phyloP scores from a whole-genome alignment of 2,113 vertebrate species.

The Muscicapa adusta region DNA sequence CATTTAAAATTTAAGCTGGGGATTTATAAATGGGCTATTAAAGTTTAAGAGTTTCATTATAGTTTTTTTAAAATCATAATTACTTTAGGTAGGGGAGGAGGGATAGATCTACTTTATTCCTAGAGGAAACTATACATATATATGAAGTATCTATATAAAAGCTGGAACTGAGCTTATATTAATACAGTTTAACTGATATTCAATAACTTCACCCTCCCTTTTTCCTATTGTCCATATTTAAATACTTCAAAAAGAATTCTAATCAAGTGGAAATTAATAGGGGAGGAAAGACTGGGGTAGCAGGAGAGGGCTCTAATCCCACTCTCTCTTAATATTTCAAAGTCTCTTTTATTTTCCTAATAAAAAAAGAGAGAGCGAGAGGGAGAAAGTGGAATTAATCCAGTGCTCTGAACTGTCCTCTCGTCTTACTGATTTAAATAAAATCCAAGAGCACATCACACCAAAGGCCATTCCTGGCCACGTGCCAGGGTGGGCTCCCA shows the following conservation, averaged over 20 bases:
- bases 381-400: slow-evolving; percentile 93
- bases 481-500: slow-evolving; percentile 78
- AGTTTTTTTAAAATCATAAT: slow-evolving; percentile 75
- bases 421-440: slow-evolving; percentile 93
- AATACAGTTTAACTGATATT: slow-evolving; percentile 99
- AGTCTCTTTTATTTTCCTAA: slow-evolving; percentile 99
- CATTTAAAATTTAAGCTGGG: slow-evolving; percentile 75
- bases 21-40: slow-evolving; percentile 81
- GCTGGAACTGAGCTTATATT: slow-evolving; percentile 88
- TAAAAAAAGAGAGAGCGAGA: slow-evolving; percentile 80
- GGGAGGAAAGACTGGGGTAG: slow-evolving; percentile 90
- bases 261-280: slow-evolving; percentile 99
- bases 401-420: slow-evolving; percentile 95
- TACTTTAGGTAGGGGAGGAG: slow-evolving; percentile 77
- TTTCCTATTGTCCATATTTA: slow-evolving; percentile 97
- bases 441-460: slow-evolving; percentile 88
- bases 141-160: slow-evolving; percentile 82
- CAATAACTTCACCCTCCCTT: slow-evolving; percentile 97
- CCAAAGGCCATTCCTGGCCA: slow-evolving; percentile 81
- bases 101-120: slow-evolving; percentile 76
- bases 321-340: slow-evolving; percentile 99
- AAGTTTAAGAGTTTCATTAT: slow-evolving; percentile 80
- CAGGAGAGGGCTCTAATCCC: slow-evolving; percentile 98
- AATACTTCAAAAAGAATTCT: slow-evolving; percentile 99
- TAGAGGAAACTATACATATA: slow-evolving; percentile 81